Percentiles rank a stretch among this genome's conserved stretches.
phyloP scores from a whole-genome alignment of 2,113 vertebrate species.

The Neotoma lepida region DNA sequence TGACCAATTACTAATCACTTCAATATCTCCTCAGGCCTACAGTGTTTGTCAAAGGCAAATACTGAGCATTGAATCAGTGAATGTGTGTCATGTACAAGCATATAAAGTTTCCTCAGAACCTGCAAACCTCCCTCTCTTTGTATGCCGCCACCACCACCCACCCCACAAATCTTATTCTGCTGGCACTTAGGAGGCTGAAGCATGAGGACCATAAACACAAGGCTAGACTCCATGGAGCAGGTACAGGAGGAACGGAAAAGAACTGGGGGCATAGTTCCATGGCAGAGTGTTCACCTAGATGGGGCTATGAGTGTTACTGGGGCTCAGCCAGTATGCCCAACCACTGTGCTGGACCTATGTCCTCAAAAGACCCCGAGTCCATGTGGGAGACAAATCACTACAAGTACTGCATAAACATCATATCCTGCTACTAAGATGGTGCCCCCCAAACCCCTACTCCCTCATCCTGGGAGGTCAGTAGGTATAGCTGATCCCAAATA shows the following conservation, averaged over 20 bases:
- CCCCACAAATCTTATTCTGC: accelerated
- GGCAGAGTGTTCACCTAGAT: not conserved
- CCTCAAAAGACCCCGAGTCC: not conserved
- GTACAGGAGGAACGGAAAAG: too few species aligned
- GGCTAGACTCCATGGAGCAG: not conserved
- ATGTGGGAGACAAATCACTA: accelerated
- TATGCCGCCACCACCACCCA: not conserved
- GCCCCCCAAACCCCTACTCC: not conserved
- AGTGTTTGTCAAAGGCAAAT: not conserved
- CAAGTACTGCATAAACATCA: accelerated
- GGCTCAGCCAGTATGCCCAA: not conserved
- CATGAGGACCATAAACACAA: not conserved
- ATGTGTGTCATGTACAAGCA: accelerated
- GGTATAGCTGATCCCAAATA: not conserved
- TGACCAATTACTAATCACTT: not conserved
- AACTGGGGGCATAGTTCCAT: not conserved
- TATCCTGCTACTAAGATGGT: accelerated
- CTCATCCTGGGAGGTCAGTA: not conserved
- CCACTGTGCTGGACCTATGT: accelerated
- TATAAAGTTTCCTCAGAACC: not conserved
- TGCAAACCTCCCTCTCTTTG: too few species aligned
- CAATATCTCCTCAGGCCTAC: not conserved
- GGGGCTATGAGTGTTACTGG: not conserved
- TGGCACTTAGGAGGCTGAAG: not conserved
- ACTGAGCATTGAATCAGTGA: not conserved